Evolutionary conservation across 2,113 vertebrate genomes (phyloP).

Genomic region (Tachycineta bicolor): DNA sequence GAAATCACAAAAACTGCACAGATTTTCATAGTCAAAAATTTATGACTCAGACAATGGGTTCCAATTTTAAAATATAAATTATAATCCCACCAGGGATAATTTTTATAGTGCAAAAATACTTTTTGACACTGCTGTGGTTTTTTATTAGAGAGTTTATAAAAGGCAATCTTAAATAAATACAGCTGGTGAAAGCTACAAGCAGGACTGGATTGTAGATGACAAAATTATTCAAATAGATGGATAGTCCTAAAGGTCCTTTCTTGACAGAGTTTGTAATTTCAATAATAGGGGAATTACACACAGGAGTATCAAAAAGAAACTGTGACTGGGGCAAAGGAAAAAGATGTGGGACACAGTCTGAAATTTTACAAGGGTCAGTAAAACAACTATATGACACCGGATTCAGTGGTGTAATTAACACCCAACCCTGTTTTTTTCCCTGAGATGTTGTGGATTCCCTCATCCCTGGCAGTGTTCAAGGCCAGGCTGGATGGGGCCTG

Average conservation of each 20-base stretch:
- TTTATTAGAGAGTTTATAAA: conserved; percentile 51
- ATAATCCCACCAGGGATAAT: conserved; percentile 9
- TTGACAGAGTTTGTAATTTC: not conserved
- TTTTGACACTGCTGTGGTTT: not conserved
- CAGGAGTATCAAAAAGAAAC: not conserved
- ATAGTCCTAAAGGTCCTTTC: not conserved
- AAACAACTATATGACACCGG: not conserved
- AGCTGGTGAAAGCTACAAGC: conserved; percentile 48
- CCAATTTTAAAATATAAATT: conserved; percentile 47
- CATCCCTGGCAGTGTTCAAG: too few relatives aligned
- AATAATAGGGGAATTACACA: not conserved
- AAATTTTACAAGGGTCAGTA: not conserved
- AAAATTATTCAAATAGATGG: conserved; percentile 16
- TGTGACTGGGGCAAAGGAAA: not conserved
- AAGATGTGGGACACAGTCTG: not conserved
- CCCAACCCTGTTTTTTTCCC: too few relatives aligned
- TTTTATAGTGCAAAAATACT: conserved; percentile 30
- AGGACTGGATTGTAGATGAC: conserved; percentile 24
- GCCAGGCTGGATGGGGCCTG: fast-evolving
- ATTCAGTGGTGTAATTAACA: fast-evolving
- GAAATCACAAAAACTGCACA: not conserved
- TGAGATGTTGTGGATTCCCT: too few relatives aligned
- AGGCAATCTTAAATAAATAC: conserved; percentile 64
- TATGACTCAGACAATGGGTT: conserved; percentile 26
- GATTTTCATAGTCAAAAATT: not conserved